Conservation (phyloP, 2,888 invertebrate genomes). For the Desoria tigrina region DNA sequence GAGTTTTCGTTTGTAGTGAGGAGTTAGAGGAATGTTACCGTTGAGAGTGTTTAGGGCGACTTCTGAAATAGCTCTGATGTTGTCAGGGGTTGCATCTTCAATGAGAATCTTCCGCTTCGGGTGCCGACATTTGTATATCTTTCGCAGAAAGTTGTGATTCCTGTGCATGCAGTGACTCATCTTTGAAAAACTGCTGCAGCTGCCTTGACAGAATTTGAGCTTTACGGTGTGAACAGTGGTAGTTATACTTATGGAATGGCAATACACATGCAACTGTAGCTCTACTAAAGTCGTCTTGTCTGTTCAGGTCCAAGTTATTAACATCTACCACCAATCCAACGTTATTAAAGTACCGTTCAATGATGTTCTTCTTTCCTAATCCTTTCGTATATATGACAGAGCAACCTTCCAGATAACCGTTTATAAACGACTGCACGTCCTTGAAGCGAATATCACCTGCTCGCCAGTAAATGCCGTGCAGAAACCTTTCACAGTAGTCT, state of each 20-base stretch:
- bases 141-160: slow-evolving; percentile 18
- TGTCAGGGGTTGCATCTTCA: slow-evolving; percentile 17
- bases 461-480: slow-evolving; percentile 24
- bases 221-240: slow-evolving; percentile 25
- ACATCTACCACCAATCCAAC: too few species aligned
- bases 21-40: background rate
- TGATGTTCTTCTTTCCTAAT: background rate
- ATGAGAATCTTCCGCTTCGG: slow-evolving; percentile 10
- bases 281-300: too few species aligned
- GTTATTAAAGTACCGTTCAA: too few species aligned
- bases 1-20: background rate
- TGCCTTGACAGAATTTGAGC: slow-evolving; percentile 5
- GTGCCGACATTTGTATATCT: slow-evolving; percentile 1
- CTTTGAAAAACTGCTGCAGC: slow-evolving; percentile 2
- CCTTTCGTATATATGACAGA: slow-evolving; percentile 26
- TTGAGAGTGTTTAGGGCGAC: slow-evolving; percentile 6
- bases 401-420: too few species aligned
- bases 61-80: slow-evolving; percentile 24
- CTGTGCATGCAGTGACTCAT: slow-evolving; percentile 24
- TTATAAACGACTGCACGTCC: too few species aligned
- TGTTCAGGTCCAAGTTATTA: too few species aligned
- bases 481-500: slow-evolving; percentile 21
- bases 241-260: slow-evolving; percentile 7
- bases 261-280: slow-evolving; percentile 20
- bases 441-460: too few species aligned